Evolutionary conservation across 2,797 vertebrate genomes (phyloP).

Genomic region (Phalloptychus januarius): DNA sequence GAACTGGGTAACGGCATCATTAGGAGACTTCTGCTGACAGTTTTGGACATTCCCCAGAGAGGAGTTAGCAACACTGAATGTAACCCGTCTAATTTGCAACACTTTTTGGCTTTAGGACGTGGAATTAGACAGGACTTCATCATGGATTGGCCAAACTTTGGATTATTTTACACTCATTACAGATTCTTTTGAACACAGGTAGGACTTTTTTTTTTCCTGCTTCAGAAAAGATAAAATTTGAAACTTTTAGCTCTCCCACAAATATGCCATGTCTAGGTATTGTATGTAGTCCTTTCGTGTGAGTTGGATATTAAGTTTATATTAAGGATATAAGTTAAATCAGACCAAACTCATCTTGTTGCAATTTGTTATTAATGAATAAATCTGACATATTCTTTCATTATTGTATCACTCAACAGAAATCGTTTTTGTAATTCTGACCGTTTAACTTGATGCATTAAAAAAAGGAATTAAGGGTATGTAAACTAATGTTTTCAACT

Average conservation of each 20-base stretch:
- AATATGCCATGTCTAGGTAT: too few relatives aligned
- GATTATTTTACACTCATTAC: background rate
- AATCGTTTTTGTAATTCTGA: background rate
- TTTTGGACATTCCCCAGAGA: background rate
- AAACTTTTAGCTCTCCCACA: background rate
- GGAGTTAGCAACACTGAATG: background rate
- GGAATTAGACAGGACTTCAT: background rate
- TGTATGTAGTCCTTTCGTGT: too few relatives aligned
- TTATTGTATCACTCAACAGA: background rate
- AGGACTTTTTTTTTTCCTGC: background rate
- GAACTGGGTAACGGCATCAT: background rate
- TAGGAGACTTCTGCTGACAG: background rate
- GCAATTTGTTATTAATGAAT: too few relatives aligned
- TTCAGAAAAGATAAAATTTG: background rate
- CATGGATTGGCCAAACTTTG: background rate
- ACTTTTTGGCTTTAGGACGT: background rate
- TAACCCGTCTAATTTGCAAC: background rate
- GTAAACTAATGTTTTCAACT: background rate
- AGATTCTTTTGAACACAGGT: background rate
- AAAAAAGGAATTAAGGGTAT: background rate
- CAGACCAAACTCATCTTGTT: too few relatives aligned
- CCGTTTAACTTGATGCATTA: too few relatives aligned
- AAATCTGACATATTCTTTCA: too few relatives aligned
- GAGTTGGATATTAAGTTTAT: too few relatives aligned
- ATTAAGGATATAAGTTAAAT: too few relatives aligned